These are phyloP conservation scores for Meriones psammophilus DNA, from an alignment of 2,797 vertebrate genomes.

Conservation along the genomic window DNA sequence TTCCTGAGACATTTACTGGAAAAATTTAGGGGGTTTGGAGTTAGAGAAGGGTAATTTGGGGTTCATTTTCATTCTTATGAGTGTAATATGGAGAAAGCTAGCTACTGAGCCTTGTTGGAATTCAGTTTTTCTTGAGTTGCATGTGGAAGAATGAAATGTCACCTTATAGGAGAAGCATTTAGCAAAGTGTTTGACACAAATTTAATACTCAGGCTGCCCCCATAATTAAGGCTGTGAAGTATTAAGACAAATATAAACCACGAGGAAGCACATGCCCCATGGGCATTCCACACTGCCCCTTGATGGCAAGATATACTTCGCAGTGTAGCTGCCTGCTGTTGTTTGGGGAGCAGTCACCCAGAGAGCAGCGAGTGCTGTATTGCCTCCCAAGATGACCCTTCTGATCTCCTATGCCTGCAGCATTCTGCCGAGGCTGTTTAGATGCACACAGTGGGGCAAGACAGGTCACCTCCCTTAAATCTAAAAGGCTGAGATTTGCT, in stretches of 20 bases:
- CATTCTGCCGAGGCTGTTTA: background rate
- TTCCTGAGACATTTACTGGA: background rate
- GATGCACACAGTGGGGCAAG: background rate
- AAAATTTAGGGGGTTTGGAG: slow-evolving; percentile 15
- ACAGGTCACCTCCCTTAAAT: background rate
- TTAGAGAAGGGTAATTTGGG: background rate
- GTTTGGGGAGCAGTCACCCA: background rate
- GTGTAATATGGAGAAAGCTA: background rate
- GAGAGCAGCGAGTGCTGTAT: background rate
- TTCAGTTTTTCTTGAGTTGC: slow-evolving; percentile 8
- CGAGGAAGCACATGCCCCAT: background rate
- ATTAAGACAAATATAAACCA: background rate
- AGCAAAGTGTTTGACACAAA: background rate
- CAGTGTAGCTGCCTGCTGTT: background rate
- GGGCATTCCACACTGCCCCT: background rate
- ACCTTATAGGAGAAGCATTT: background rate
- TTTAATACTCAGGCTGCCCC: background rate
- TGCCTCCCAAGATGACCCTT: background rate
- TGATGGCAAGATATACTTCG: background rate
- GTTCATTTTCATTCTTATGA: background rate
- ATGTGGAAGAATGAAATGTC: background rate
- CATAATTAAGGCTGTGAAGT: background rate
- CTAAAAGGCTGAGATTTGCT: background rate
- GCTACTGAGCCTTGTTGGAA: background rate
- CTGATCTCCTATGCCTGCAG: background rate